Evolutionary conservation across 2,113 vertebrate species (phyloP).

Genomic region (Pituophis catenifer): DNA sequence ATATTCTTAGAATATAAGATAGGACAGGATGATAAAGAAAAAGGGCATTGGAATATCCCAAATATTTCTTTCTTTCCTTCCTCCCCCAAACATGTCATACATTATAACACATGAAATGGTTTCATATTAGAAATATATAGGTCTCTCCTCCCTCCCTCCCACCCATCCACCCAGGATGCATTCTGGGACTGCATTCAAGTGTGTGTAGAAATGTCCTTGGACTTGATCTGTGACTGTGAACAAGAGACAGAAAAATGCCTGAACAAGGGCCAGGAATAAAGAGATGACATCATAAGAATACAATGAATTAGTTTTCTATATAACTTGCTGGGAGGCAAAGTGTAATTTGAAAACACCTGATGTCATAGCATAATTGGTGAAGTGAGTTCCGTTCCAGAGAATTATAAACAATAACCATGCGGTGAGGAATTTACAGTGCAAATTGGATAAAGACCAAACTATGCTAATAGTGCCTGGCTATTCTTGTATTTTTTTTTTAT

Average conservation of each 20-base stretch:
- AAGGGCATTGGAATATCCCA: neutral
- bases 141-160: neutral
- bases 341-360: neutral
- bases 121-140: neutral
- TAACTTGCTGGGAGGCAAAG: neutral
- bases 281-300: slow-evolving; percentile 7
- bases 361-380: slow-evolving; percentile 2
- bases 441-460: slow-evolving; percentile 11
- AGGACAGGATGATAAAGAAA: neutral
- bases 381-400: neutral
- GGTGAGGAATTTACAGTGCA: neutral
- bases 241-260: slow-evolving; percentile 1
- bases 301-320: neutral
- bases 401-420: slow-evolving; percentile 13
- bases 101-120: neutral
- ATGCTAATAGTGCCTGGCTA: neutral
- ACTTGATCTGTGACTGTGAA: slow-evolving; percentile 2
- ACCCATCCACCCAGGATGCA: neutral
- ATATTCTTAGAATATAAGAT: neutral
- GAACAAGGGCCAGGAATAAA: slow-evolving; percentile 11
- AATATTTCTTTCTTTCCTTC: neutral
- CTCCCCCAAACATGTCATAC: neutral
- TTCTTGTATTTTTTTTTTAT: neutral
- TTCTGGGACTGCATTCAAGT: slow-evolving; percentile 8
- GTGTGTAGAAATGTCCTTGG: slow-evolving; percentile 30